A percentile compares a stretch with the other conserved stretches of the same genome.
phyloP scores from a whole-genome alignment of 2,113 vertebrate species.

The Brevimyrus niger region DNA sequence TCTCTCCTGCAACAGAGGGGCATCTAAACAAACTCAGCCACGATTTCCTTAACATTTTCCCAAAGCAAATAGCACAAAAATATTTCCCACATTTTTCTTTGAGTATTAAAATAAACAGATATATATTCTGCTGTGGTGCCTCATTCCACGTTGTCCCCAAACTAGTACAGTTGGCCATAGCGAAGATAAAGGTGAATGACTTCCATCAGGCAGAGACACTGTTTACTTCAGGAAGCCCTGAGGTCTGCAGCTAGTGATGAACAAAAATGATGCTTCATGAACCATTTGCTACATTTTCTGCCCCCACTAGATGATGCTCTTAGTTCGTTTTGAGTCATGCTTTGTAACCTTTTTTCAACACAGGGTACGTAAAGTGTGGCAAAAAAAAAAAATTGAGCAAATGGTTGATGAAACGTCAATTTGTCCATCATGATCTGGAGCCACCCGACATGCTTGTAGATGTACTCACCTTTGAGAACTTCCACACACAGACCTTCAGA shows the following conservation, averaged over 20 bases:
- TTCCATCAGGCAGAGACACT: background rate
- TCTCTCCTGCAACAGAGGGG: conserved; percentile 61
- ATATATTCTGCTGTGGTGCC: background rate
- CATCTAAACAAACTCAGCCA: background rate
- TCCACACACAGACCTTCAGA: conserved; percentile 67
- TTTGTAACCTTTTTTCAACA: too few species aligned
- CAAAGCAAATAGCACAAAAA: background rate
- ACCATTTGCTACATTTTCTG: background rate
- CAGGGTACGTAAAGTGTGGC: background rate
- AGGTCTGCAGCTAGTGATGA: background rate
- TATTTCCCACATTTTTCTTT: background rate
- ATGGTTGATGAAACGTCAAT: background rate
- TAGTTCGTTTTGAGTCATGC: too few species aligned
- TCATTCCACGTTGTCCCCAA: background rate
- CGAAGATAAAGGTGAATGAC: background rate
- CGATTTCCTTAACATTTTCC: background rate
- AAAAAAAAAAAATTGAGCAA: background rate
- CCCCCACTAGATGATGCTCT: background rate
- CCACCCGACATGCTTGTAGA: background rate
- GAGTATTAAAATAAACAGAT: background rate
- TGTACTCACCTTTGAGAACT: conserved; percentile 65
- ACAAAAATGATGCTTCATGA: background rate
- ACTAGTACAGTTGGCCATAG: background rate
- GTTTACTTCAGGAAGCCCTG: background rate
- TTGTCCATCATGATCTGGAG: background rate